These are phyloP conservation scores for Phoxinus dragarum DNA, from an alignment of 2,797 vertebrate species.

Conservation along the genomic window DNA sequence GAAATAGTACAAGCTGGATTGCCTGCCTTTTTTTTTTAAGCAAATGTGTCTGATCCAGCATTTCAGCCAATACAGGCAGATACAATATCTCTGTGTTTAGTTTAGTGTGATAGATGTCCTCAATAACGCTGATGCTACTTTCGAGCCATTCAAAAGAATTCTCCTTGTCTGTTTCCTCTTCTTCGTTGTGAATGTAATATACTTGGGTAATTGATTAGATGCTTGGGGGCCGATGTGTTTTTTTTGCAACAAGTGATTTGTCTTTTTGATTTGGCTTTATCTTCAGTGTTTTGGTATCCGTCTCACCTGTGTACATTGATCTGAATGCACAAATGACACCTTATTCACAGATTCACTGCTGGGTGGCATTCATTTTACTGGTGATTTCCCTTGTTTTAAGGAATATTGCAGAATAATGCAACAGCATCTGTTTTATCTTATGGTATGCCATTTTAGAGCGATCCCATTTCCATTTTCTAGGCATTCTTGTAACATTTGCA, in stretches of 20 bases:
- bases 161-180: conserved; percentile 49
- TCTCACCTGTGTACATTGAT: conserved; percentile 55
- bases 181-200: conserved; percentile 43
- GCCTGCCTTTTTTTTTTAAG: conserved; percentile 54
- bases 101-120: conserved; percentile 58
- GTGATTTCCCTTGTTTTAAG: not conserved
- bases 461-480: not conserved
- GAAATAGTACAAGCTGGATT: conserved; percentile 32
- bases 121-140: conserved; percentile 55
- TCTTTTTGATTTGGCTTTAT: conserved; percentile 53
- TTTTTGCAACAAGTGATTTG: conserved; percentile 54
- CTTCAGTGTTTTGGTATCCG: conserved; percentile 39
- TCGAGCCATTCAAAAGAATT: conserved; percentile 52
- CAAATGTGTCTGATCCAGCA: conserved; percentile 41
- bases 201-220: conserved; percentile 56
- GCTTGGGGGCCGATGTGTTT: conserved; percentile 44
- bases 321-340: conserved; percentile 46
- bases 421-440: not conserved
- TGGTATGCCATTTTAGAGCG: not conserved
- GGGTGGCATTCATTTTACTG: conserved; percentile 15
- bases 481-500: not conserved
- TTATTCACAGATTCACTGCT: conserved; percentile 29
- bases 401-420: not conserved
- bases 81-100: conserved; percentile 57
- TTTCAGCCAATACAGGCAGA: conserved; percentile 53